These are phyloP conservation scores for Tretioscincus oriximinensis DNA, from an alignment of 2,113 vertebrate species.

Conservation along the genomic window DNA sequence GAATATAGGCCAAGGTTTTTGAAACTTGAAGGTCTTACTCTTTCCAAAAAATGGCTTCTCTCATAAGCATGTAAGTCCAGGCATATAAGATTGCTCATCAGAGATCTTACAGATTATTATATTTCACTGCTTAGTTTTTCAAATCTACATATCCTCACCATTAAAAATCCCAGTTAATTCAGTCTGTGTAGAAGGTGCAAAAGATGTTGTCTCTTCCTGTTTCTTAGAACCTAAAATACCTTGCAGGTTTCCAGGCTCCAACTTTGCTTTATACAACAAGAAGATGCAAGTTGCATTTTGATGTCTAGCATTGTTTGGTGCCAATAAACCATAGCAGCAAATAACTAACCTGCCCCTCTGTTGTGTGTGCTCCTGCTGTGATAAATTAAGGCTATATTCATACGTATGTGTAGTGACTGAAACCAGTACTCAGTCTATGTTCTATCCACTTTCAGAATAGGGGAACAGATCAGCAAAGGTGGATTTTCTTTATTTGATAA, in stretches of 20 bases:
- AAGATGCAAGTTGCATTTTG: no score
- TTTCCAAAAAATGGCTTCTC: constrained; percentile 77
- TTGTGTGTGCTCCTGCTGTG: no score
- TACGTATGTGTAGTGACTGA: no score
- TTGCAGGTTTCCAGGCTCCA: background rate
- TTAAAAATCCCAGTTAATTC: constrained; percentile 8
- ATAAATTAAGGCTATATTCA: no score
- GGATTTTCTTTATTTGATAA: no score
- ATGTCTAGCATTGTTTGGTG: no score
- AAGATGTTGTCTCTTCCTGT: background rate
- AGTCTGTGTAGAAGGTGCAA: constrained; percentile 4
- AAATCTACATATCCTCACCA: background rate
- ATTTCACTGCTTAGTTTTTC: constrained; percentile 13
- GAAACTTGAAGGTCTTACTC: constrained; percentile 80
- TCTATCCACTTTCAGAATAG: no score
- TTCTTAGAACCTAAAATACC: background rate
- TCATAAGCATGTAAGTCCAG: constrained; percentile 74
- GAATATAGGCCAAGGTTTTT: constrained; percentile 79
- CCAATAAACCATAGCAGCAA: no score
- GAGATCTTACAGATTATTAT: constrained; percentile 47
- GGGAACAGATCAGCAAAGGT: no score
- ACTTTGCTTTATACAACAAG: no score
- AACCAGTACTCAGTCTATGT: no score
- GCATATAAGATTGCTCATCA: constrained; percentile 51
- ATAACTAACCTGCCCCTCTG: no score